Percentiles rank a stretch among this genome's conserved stretches.
Conservation (phyloP, 2,888 invertebrate species). For the Lomographa bimaculata region DNA sequence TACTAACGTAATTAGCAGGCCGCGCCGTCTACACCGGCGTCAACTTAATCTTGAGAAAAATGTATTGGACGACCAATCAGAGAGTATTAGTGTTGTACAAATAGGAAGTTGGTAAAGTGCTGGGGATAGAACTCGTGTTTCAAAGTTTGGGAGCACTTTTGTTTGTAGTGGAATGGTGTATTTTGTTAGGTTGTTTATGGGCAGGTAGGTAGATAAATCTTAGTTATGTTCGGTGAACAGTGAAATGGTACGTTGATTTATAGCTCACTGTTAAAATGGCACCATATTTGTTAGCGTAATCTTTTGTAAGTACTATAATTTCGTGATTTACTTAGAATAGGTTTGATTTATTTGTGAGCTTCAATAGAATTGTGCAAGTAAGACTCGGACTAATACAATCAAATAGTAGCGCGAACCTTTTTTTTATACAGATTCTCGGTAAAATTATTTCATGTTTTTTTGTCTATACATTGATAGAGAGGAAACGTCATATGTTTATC, state of each 20-base stretch:
- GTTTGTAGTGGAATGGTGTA: conserved; percentile 15
- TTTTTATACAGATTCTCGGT: too few species aligned
- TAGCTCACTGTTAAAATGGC: too few species aligned
- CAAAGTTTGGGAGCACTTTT: conserved; percentile 31
- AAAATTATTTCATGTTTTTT: too few species aligned
- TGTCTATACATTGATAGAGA: too few species aligned
- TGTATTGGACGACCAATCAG: conserved; percentile 51
- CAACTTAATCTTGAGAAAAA: conserved; percentile 58
- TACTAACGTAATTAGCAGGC: conserved; percentile 77
- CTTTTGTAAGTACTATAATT: too few species aligned
- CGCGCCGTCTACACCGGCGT: conserved; percentile 54
- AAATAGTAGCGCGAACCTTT: too few species aligned
- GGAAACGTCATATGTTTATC: too few species aligned
- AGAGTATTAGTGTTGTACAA: conserved; percentile 45
- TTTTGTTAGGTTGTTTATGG: conserved; percentile 25
- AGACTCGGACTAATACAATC: too few species aligned
- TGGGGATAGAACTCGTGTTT: conserved; percentile 33
- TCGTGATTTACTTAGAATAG: too few species aligned
- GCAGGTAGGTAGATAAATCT: conserved; percentile 20
- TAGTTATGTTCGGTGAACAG: conserved; percentile 16
- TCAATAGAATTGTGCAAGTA: too few species aligned
- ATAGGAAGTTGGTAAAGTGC: conserved; percentile 36
- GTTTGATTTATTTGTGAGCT: too few species aligned
- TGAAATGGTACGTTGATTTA: neutral
- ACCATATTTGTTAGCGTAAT: too few species aligned